Conservation (phyloP, 2,888 invertebrate genomes). For the Acronicta alni region DNA sequence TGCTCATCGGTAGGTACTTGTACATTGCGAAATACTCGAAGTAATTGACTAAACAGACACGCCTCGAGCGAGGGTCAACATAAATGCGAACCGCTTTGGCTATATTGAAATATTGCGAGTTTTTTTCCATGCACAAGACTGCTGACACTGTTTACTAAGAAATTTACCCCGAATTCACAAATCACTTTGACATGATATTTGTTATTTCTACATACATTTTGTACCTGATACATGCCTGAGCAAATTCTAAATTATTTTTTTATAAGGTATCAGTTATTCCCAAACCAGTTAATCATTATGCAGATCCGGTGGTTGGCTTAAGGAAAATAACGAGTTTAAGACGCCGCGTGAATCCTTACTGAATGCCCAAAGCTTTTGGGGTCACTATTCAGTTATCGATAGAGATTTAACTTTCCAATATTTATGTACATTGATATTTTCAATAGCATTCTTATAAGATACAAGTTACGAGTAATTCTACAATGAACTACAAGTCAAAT, state of each 20-base stretch:
- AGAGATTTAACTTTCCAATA: too few relatives aligned
- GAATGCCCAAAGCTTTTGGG: conserved; percentile 5
- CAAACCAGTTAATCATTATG: conserved; percentile 33
- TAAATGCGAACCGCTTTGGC: conserved; percentile 31
- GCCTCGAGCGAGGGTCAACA: conserved; percentile 35
- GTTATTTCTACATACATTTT: conserved; percentile 1
- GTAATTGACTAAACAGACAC: conserved; percentile 27
- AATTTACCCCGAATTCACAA: conserved; percentile 9
- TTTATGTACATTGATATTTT: too few relatives aligned
- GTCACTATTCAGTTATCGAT: not conserved
- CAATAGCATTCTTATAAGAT: too few relatives aligned
- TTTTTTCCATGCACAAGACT: conserved; percentile 17
- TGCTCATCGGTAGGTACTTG: not conserved
- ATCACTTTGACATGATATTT: conserved; percentile 7
- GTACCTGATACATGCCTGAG: conserved; percentile 11
- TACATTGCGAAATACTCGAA: conserved; percentile 29
- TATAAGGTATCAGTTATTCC: conserved; percentile 15
- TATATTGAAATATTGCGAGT: conserved; percentile 19
- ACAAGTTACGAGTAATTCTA: too few relatives aligned
- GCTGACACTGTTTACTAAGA: conserved; percentile 1
- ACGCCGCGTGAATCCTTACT: conserved; percentile 4
- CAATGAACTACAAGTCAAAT: not conserved
- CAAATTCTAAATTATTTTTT: conserved; percentile 7
- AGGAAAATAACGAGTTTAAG: conserved; percentile 12
- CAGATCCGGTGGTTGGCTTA: conserved; percentile 12